Evolutionary conservation across 2,113 vertebrate genomes (phyloP), one percentile per base, ranked within the genome.

Genomic region (Microtus pennsylvanicus): DNA sequence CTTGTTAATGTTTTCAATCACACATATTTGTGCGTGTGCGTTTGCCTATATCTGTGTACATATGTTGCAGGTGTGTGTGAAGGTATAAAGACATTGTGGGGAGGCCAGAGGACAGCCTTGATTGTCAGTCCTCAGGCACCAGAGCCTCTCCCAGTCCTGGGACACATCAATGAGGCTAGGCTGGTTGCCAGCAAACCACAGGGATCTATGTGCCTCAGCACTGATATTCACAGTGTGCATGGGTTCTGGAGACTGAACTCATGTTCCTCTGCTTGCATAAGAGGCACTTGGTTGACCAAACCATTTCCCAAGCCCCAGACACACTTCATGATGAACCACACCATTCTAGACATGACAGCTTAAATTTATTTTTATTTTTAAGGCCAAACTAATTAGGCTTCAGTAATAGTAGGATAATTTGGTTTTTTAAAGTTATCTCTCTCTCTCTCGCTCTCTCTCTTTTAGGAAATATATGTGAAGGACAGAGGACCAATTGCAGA

Each of bases 321-420:
- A 17, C 13, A 76, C 89, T 94, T 95, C 58, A 33, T 67, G 26
- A 83, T 82, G 47, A 89, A 14, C 21, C 30, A 70, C 52, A 83
- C 17, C 7, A 89, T 14, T 70, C 26, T 93, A n/a, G 72, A 17
- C 69, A 58, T 77, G 77, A 93, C 8, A 3, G 22, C 70, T 86
- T 86, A 72, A 92, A 81, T 94, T 92, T 89, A 80, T 50, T 85
- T 87, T 78, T 93, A 82, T 74, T 82, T 78, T 94, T 72, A n/a
- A 50, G n/a, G 5, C 45, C 38, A 67, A 86, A 96, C 72, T 26
- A 86, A 91, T 35, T 81, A 13, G 10, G 6, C 16, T 95, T 47
- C 80, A 21, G 19, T 81, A 75, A 58, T 83, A 21, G 16, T 81
- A 70, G 65, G 7, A 55, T 80, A 83, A 90, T 88, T 76, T 93